These are phyloP conservation scores for Aurelia sp. DNA, from an alignment of 30 jellyfish, hydroid and myxozoan species.

Conservation along the genomic window DNA sequence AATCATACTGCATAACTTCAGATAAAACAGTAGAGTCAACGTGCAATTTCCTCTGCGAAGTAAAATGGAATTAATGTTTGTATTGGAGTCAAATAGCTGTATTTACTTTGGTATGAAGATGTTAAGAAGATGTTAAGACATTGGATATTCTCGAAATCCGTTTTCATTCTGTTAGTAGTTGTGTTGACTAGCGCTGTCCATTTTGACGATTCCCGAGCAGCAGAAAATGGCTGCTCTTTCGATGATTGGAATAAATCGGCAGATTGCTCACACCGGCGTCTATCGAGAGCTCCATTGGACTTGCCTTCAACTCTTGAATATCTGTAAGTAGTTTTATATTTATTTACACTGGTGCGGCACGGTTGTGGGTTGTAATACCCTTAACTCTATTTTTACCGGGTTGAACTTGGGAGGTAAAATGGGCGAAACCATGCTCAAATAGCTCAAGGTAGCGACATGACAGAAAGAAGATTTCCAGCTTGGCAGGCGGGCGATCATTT, in stretches of 20 bases:
- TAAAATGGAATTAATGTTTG: too few species aligned
- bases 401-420: too few species aligned
- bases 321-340: slow-evolving; percentile 30
- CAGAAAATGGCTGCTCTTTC: not conserved
- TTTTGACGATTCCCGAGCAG: not conserved
- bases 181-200: not conserved
- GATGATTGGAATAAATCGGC: slow-evolving; percentile 7
- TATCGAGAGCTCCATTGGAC: slow-evolving; percentile 28
- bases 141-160: not conserved
- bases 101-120: too few species aligned
- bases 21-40: not conserved
- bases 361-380: too few species aligned
- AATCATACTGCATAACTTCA: not conserved
- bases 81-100: too few species aligned
- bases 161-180: not conserved
- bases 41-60: too few species aligned
- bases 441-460: too few species aligned
- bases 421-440: too few species aligned
- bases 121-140: too few species aligned
- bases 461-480: too few species aligned
- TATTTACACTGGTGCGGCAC: not conserved
- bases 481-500: too few species aligned
- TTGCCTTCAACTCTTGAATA: slow-evolving; percentile 37
- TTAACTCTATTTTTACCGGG: too few species aligned
- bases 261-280: slow-evolving; percentile 58